Conservation (phyloP, 2,888 invertebrate species). For the Auanema freiburgensis region DNA sequence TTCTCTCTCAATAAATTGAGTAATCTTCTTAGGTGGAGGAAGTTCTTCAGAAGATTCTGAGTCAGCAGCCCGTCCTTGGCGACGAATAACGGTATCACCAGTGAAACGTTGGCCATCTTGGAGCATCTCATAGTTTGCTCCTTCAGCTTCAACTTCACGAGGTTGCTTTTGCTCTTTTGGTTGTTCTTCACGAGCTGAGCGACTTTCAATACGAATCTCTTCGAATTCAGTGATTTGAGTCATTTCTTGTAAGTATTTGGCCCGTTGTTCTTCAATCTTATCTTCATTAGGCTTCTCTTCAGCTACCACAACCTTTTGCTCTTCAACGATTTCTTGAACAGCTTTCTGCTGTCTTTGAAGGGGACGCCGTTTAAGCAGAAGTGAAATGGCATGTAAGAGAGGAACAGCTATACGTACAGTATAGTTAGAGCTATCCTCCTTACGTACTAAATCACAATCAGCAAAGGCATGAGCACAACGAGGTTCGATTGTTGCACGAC, state of each 20-base stretch:
- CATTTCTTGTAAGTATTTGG: background rate
- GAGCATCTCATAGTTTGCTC: slow-evolving; percentile 40
- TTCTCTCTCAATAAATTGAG: slow-evolving; percentile 34
- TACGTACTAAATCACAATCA: slow-evolving; percentile 58
- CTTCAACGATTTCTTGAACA: slow-evolving; percentile 9
- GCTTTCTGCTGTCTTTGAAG: slow-evolving; percentile 18
- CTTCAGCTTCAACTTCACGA: slow-evolving; percentile 34
- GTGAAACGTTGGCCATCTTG: slow-evolving; percentile 46
- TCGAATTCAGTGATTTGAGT: background rate
- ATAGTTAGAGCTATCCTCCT: slow-evolving; percentile 57
- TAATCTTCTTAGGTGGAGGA: slow-evolving; percentile 5
- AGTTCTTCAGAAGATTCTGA: slow-evolving; percentile 45
- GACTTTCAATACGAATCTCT: too few relatives aligned
- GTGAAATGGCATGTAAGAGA: slow-evolving; percentile 30
- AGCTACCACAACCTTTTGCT: slow-evolving; percentile 11
- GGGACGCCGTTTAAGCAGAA: slow-evolving; percentile 26
- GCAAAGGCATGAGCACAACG: slow-evolving; percentile 54
- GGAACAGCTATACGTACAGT: slow-evolving; percentile 49
- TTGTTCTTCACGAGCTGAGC: too few relatives aligned
- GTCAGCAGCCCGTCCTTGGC: slow-evolving; percentile 33
- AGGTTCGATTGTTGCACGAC: slow-evolving; percentile 30
- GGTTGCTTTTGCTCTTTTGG: slow-evolving; percentile 8
- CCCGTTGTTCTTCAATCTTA: background rate
- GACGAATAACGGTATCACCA: slow-evolving; percentile 42
- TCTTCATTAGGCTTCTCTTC: slow-evolving; percentile 2